These are phyloP conservation scores for Heliothis peltigera DNA, from an alignment of 2,888 invertebrate genomes.

Conservation along the genomic window DNA sequence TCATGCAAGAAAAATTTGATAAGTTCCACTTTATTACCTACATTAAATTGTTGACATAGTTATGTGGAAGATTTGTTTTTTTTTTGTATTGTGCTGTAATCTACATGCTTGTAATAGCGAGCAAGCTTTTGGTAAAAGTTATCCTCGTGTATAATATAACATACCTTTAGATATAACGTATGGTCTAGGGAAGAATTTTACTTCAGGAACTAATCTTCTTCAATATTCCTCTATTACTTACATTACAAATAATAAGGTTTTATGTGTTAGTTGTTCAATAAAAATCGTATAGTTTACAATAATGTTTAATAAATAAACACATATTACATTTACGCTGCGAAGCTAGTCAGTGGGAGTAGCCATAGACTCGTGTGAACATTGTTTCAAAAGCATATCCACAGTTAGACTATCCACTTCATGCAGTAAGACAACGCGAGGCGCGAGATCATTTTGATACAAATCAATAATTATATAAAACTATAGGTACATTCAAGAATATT, in stretches of 20 bases:
- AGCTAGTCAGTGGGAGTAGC: conserved; percentile 80
- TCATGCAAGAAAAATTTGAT: conserved; percentile 23
- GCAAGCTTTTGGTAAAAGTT: too few species aligned
- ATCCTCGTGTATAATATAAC: too few species aligned
- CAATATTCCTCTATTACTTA: too few species aligned
- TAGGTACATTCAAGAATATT: not conserved
- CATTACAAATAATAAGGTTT: too few species aligned
- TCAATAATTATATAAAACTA: not conserved
- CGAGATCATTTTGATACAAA: not conserved
- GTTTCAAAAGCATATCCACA: conserved; percentile 60
- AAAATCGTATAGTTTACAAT: conserved; percentile 67
- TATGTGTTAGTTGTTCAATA: conserved; percentile 11
- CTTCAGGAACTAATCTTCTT: not conserved
- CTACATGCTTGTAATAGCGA: too few species aligned
- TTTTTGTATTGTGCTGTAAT: too few species aligned
- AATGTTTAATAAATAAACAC: conserved; percentile 86
- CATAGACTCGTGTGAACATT: conserved; percentile 67
- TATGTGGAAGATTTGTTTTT: too few species aligned
- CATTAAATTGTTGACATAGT: not conserved
- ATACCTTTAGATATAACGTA: too few species aligned
- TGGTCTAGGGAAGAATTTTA: too few species aligned
- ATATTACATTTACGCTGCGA: conserved; percentile 81
- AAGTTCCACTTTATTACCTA: conserved; percentile 10
- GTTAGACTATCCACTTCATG: conserved; percentile 24
- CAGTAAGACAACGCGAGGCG: conserved; percentile 28